These are phyloP conservation scores for Rhopilema esculentum DNA, from an alignment of 30 jellyfish, hydroid and myxozoan species.

Conservation along the genomic window DNA sequence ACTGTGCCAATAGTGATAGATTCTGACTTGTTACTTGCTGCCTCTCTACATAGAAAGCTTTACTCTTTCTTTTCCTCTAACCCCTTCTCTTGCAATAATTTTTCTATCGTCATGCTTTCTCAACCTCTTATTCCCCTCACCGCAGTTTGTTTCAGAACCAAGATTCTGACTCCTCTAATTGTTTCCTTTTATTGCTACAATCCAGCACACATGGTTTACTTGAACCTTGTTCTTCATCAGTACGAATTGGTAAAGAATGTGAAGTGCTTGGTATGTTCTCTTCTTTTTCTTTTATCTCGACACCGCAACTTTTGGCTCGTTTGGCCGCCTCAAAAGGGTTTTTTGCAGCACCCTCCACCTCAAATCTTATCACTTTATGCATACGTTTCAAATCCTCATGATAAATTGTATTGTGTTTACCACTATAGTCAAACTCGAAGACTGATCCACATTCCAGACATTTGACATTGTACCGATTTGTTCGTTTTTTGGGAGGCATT, in stretches of 20 bases:
- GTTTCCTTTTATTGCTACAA: slow-evolving; percentile 19
- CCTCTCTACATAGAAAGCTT: slow-evolving; percentile 2
- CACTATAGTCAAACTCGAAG: slow-evolving; percentile 15
- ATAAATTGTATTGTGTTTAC: slow-evolving; percentile 15
- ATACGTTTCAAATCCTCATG: slow-evolving; percentile 17
- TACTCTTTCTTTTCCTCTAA: background rate
- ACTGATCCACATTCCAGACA: slow-evolving; percentile 26
- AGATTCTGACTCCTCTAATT: background rate
- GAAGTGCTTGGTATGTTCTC: too few species aligned
- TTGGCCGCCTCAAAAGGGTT: slow-evolving; percentile 20
- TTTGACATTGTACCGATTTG: slow-evolving; percentile 16
- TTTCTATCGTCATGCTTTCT: slow-evolving; percentile 17
- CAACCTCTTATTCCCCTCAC: slow-evolving; percentile 13
- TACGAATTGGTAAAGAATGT: background rate
- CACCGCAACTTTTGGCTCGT: slow-evolving; percentile 13
- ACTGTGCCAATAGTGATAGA: background rate
- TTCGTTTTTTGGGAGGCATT: too few species aligned
- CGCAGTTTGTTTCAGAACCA: background rate
- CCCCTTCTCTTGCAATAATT: too few species aligned
- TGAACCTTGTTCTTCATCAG: slow-evolving; percentile 17
- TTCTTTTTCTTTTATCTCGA: background rate
- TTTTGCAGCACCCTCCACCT: slow-evolving; percentile 14
- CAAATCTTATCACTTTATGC: slow-evolving; percentile 4
- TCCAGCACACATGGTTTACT: slow-evolving; percentile 18
- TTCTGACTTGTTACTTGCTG: slow-evolving; percentile 14